Evolutionary conservation across 2,797 vertebrate genomes (phyloP).

Genomic region (Poliocrania exsul): DNA sequence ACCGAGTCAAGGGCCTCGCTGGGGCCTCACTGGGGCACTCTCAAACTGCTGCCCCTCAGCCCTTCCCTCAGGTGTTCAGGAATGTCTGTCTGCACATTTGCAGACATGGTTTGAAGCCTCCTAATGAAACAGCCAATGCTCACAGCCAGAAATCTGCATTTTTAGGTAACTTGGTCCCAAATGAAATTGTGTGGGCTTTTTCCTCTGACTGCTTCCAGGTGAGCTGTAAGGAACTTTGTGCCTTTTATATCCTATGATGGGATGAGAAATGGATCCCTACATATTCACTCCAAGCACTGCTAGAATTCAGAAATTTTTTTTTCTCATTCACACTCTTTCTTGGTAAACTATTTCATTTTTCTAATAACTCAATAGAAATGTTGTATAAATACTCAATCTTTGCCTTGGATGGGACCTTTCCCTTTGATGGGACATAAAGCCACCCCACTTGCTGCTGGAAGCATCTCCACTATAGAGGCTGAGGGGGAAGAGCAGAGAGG

Average conservation of each 20-base stretch:
- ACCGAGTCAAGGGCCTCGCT: no score
- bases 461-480: conserved; percentile 84
- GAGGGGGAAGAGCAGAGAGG: conserved; percentile 79
- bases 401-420: not conserved
- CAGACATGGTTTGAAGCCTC: not conserved
- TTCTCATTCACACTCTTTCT: not conserved
- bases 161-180: not conserved
- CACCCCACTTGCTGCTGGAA: conserved; percentile 74
- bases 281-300: not conserved
- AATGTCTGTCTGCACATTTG: not conserved
- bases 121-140: not conserved
- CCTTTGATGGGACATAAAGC: not conserved
- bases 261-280: not conserved
- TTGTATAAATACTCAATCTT: conserved; percentile 22
- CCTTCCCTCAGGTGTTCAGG: not conserved
- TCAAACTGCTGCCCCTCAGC: not conserved
- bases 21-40: not conserved
- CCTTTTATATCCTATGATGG: not conserved
- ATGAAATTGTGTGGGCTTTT: not conserved
- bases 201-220: not conserved
- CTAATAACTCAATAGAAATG: not conserved
- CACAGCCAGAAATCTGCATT: not conserved
- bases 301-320: not conserved
- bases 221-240: not conserved
- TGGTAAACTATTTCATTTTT: not conserved